Base-by-base conservation (phyloP, 64 coral and sea anemone species). In the Stichodactyla mertensii region DNA sequence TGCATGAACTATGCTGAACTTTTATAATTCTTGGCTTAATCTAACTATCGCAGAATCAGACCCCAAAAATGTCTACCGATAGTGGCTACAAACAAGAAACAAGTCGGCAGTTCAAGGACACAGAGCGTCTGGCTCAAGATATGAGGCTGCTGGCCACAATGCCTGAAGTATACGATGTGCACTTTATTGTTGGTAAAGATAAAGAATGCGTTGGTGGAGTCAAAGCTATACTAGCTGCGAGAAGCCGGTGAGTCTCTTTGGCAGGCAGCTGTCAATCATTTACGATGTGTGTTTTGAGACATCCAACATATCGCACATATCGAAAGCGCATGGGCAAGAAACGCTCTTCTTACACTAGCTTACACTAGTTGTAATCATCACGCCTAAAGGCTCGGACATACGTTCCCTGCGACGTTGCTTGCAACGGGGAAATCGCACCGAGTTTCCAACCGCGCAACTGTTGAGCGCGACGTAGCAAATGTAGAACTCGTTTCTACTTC, bases 121-220 rank as follows among this genome's bases (percentile, higher is more conserved):
- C 16, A 52, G 52, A 59, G n/a, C 58, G 85, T 10, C 77, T 91
- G 51, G 85, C 89, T 55, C 74, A 83, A 81, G 89, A 91, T 60
- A 55, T 91, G 78, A 64, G 85, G 15, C 89, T 82, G 60, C 85
- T 91, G 51, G 74, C 89, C 58, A 87, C 84, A 24, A 87, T 91
- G 89, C 89, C 89, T 70, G 84, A 91, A 51, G 16, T 91, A 20
- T 91, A 91, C 23, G 89, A 91, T 80, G 89, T 91, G 26, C 85
- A 91, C 55, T 91, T 91, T 55, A 60, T 87, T 51, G 84, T 91
- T 64, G 89, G 89, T 10, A 86, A 77, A 58, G 86, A 62, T 16
- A 87, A 87, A 16, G 77, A 86, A 22, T 86, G 84, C 6, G 64
- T 91, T 61, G 89, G 89, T 55, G 89, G 84, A 22, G 89, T 91